Percentiles rank a stretch among this genome's conserved stretches.
Conservation (phyloP, 2,797 vertebrate genomes). For the Pyrocephalus nanus region DNA sequence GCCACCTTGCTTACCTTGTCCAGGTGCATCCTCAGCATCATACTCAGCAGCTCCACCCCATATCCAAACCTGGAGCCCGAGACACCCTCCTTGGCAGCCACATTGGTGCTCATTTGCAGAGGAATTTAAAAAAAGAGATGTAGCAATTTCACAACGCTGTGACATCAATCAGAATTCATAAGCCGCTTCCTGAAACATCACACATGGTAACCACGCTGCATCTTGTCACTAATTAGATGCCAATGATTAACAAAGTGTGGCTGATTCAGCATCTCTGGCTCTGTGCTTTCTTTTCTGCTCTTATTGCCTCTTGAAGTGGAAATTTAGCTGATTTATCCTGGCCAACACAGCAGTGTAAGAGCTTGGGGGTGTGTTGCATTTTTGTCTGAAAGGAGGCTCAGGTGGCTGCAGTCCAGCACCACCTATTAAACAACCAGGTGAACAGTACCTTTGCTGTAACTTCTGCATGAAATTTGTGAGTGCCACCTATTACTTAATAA, state of each 20-base stretch:
- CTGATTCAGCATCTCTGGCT: neutral
- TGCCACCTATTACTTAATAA: neutral
- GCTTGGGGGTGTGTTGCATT: neutral
- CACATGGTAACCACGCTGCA: neutral
- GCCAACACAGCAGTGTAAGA: fast-evolving
- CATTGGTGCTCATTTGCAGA: neutral
- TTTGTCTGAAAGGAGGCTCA: neutral
- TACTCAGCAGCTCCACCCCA: neutral
- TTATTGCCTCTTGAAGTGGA: neutral
- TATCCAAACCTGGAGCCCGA: neutral
- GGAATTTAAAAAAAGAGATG: neutral
- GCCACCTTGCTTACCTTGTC: fast-evolving
- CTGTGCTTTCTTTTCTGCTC: neutral
- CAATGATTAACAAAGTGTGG: neutral
- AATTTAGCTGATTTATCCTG: neutral
- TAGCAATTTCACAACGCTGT: fast-evolving
- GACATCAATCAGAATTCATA: neutral
- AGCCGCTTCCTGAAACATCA: neutral
- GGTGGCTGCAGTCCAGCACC: neutral
- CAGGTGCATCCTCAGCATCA: no score
- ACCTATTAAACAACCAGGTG: neutral
- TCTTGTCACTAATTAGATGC: neutral
- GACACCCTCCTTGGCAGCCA: neutral
- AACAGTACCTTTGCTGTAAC: neutral
- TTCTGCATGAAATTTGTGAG: neutral